Evolutionary conservation across 2,888 invertebrate species (phyloP).

Genomic region (Perdita meconis): DNA sequence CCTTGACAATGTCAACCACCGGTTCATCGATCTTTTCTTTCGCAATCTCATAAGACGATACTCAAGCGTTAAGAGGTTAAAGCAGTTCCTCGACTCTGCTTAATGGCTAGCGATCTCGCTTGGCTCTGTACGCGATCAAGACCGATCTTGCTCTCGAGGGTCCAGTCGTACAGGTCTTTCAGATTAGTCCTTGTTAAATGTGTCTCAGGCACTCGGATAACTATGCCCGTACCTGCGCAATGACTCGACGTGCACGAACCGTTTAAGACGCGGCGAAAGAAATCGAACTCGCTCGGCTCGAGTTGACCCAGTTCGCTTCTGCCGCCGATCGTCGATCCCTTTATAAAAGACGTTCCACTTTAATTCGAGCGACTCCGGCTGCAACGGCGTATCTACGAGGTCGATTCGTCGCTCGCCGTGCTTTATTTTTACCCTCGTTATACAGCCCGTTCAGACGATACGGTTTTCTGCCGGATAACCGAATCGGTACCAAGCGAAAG

Average conservation of each 20-base stretch:
- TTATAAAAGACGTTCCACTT: slow-evolving; percentile 47
- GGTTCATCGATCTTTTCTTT: no score
- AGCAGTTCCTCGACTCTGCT: no score
- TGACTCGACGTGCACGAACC: neutral
- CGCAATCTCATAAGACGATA: no score
- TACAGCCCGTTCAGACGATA: no score
- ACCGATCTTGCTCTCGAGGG: no score
- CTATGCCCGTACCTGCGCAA: neutral
- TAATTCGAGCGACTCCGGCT: slow-evolving; percentile 37
- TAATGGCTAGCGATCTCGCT: no score
- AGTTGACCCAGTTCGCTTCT: slow-evolving; percentile 29
- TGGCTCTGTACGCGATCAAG: no score
- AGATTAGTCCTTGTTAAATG: neutral
- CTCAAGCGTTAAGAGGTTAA: no score
- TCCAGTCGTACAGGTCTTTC: no score
- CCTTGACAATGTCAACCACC: no score
- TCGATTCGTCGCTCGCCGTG: neutral
- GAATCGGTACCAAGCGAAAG: no score
- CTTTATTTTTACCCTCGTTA: slow-evolving; percentile 28
- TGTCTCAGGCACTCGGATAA: neutral
- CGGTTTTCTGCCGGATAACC: no score
- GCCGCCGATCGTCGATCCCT: slow-evolving; percentile 24
- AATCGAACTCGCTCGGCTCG: slow-evolving; percentile 15
- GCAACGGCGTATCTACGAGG: neutral
- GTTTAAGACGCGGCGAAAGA: slow-evolving; percentile 10